Base-by-base conservation (phyloP, 2,888 invertebrate species). In the Lydus trimaculatus region DNA sequence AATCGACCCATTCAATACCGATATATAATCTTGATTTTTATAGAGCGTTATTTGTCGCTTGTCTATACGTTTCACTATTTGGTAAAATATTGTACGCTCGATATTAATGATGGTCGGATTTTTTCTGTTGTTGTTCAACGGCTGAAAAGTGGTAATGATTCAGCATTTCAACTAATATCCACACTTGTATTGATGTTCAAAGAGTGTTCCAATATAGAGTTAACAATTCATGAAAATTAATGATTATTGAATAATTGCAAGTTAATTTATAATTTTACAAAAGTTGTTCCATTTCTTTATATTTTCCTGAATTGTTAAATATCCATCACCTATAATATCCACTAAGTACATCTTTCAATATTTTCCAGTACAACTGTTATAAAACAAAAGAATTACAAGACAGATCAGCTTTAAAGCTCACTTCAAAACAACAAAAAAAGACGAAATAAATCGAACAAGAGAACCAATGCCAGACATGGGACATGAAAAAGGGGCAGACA, bases 401-500 rank as follows among this genome's bases (percentile, higher is more conserved):
- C 81, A 81, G 82, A 83, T 83, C 82, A 78, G 79, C 80, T 81
- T 80, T 73, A 76, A 79, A 78, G 75, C 72, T 65, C 62, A 20
- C 48, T 70, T 74, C 73, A 75, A 75, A 74, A 78, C 17, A 43
- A 43, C 43, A 43, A 79, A 80, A 80, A 79, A 80, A 81, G 80
- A 81, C 81, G 75, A 79, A 82, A 82, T 80, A 80, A 79, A 84
- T 79, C 79, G 78, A 82, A 81, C 78, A 80, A 8, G 82, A 82
- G 84, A 84, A 77, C 84, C 84, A 85, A 85, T 85, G 81, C 84
- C 79, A 82, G 81, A 81, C 83, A 83, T 82, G 82, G 80, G 76
- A 77, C 83, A 83, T 82, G 84, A 84, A 84, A 85, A 84, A 84
- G 83, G 84, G 85, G 84, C 84, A 82, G 84, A 83, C 84, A 83